Conservation (phyloP, 1,140 invertebrate genomes). For the Coboldia fuscipes region DNA sequence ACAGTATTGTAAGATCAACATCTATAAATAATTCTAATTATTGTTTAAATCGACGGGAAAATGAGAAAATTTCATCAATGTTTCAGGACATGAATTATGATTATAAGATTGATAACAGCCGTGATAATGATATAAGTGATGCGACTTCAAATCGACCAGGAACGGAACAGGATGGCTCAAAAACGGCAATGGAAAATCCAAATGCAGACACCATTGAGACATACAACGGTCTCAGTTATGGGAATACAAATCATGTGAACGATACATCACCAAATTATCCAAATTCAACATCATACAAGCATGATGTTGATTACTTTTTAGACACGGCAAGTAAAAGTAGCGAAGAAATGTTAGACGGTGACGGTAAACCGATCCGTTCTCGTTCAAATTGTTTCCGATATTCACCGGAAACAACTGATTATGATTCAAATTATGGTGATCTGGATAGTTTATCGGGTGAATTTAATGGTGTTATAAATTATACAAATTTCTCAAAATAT, state of each 20-base stretch:
- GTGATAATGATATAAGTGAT: not conserved
- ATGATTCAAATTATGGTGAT: slow-evolving; percentile 70
- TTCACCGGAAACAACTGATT: slow-evolving; percentile 89
- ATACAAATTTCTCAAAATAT: slow-evolving; percentile 16
- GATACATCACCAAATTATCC: too few relatives aligned
- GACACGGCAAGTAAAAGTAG: slow-evolving; percentile 20
- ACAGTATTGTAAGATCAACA: slow-evolving; percentile 14
- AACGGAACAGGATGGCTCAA: not conserved
- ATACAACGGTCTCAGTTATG: too few relatives aligned
- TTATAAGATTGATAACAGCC: not conserved
- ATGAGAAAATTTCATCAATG: slow-evolving; percentile 15
- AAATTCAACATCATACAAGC: slow-evolving; percentile 3
- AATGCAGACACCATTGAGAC: too few relatives aligned
- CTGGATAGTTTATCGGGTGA: slow-evolving; percentile 43
- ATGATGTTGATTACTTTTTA: slow-evolving; percentile 19
- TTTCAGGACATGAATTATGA: not conserved
- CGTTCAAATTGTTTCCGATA: slow-evolving; percentile 46
- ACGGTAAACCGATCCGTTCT: slow-evolving; percentile 13
- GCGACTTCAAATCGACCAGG: not conserved
- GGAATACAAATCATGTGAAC: too few relatives aligned
- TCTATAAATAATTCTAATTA: slow-evolving; percentile 4
- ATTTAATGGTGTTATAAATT: slow-evolving; percentile 17
- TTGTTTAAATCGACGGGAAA: slow-evolving; percentile 9
- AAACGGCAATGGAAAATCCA: not conserved
- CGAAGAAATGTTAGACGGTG: slow-evolving; percentile 16